Conservation (phyloP, 2,113 vertebrate genomes). For the Illadopsis cleaveri region DNA sequence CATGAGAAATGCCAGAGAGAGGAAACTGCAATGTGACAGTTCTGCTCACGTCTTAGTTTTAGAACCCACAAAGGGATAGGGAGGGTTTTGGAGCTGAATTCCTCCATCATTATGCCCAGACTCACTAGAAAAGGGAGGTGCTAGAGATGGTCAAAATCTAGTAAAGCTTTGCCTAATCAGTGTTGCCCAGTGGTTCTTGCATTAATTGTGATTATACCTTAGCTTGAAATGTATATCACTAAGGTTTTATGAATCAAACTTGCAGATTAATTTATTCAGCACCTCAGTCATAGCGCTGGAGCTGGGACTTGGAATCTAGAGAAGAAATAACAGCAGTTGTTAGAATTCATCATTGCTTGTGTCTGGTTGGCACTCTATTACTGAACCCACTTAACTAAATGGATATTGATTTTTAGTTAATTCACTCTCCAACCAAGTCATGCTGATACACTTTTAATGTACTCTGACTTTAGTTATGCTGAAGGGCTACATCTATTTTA, state of each 20-base stretch:
- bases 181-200: background rate
- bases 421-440: background rate
- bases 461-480: background rate
- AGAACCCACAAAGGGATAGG: background rate
- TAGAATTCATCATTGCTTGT: background rate
- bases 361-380: background rate
- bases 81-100: background rate
- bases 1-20: background rate
- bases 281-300: background rate
- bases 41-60: background rate
- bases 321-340: background rate
- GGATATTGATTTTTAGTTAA: slow-evolving; percentile 43
- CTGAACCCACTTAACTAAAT: slow-evolving; percentile 18
- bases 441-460: slow-evolving; percentile 3
- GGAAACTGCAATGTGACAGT: background rate
- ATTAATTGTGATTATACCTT: background rate
- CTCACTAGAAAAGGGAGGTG: background rate
- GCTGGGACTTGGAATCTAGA: background rate
- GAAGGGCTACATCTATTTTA: background rate
- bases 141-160: background rate
- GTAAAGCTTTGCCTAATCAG: background rate
- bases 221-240: background rate
- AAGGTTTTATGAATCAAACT: background rate
- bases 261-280: background rate
- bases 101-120: background rate